phyloP scores from a whole-genome alignment of 2,888 invertebrate genomes.

The Aelia acuminata region DNA sequence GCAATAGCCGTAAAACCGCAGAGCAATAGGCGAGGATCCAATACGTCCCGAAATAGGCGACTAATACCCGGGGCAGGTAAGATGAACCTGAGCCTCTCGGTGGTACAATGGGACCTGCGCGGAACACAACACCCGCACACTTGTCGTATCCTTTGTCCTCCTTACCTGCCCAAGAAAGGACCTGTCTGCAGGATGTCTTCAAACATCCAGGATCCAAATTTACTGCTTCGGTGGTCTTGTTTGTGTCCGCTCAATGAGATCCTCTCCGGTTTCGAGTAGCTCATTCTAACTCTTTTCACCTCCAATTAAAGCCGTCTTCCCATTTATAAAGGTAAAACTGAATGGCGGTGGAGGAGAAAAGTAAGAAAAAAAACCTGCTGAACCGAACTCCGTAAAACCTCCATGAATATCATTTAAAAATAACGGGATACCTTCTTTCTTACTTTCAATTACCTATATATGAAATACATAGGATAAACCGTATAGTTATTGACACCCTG shows the following conservation, averaged over 20 bases:
- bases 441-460: no score
- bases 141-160: conserved; percentile 12
- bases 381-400: neutral
- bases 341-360: no score
- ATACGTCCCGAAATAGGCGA: neutral
- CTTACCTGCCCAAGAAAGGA: conserved; percentile 1
- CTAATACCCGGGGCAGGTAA: neutral
- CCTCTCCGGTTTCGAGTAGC: neutral
- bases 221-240: conserved; percentile 26
- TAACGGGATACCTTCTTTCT: no score
- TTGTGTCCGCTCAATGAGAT: neutral
- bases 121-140: conserved; percentile 25
- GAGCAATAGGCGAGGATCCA: neutral
- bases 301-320: neutral
- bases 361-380: neutral
- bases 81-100: neutral
- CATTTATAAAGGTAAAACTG: neutral
- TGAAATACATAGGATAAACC: no score
- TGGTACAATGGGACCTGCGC: conserved; percentile 9
- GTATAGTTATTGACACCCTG: no score
- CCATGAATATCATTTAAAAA: no score
- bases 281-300: neutral
- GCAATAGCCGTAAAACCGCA: conserved; percentile 16
- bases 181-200: conserved; percentile 26
- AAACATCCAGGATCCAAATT: neutral